Evolutionary conservation across 2,113 vertebrate genomes (phyloP), one percentile per base, ranked within the genome.

Genomic region (Alexandromys fortis): DNA sequence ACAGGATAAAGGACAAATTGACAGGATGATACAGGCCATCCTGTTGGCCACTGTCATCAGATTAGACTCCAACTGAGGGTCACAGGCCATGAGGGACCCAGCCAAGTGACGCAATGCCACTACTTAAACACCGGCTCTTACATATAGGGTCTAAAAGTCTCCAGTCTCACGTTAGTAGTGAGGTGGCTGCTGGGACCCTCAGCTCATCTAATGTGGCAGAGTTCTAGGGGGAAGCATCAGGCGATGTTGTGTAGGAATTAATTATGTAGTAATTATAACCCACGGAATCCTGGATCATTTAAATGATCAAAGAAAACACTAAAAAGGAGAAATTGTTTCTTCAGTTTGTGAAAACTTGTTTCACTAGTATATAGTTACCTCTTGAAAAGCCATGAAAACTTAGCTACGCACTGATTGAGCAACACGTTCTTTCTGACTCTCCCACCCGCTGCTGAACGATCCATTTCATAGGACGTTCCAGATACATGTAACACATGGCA

Each of bases 311-410:
- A 89, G 52, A 13, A 78, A 68, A 97, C 26, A 87, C 17, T 28
- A 3, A 63, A 72, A 91, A 67, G 12, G 26, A 67, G 75, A 95
- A 90, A 26, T 19, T 70, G 73, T 88, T 93, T 67, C 22, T 86
- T 55, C 75, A 92, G 67, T 86, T 33, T 76, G 45, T 77, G 55
- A 86, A 92, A 82, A 76, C 26, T 65, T 42, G 38, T 49, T 86
- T 91, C 63, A 78, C n/a, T 30, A 61, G 92, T 19, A 13, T 14
- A 92, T 7, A 42, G 17, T 63, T 42, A 55, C 38, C 11, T 68
- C 42, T 88, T 38, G 30, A 26, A 85, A 95, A 65, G 82, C 12
- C 78, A 45, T 42, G 28, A 75, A 68, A 85, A 42, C 5, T 2
- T 5, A 22, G 12, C 13, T 2, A 45, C 3, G 3, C 0, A 52